Base-by-base conservation (phyloP, 2,888 invertebrate genomes). In the Scrobipalpa costella region DNA sequence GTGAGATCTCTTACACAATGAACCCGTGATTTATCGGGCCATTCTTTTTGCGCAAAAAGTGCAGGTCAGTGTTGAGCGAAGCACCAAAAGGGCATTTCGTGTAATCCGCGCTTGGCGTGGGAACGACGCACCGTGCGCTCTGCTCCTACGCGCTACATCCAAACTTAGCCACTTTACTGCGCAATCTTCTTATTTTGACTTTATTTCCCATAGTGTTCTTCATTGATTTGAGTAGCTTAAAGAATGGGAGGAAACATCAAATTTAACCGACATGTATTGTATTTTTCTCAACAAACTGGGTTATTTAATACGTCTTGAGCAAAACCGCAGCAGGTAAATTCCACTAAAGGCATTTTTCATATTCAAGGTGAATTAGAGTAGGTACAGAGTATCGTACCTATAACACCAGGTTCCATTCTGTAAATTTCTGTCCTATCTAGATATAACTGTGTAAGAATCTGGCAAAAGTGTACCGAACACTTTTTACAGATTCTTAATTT, bases 21-120 rank as follows among this genome's bases (percentile, higher is more conserved):
- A 83, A 82, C 84, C 84, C 71, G 85, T 87, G 90, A 89, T 90
- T 90, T 90, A 90, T 88, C 88, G 78, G 78, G 74, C 75, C 72
- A 83, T 86, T 85, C 84, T 90, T 90, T 89, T 89, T 87, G 83
- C 82, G 83, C 84, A 90, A 89, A 88, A 89, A 86, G 85, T 78
- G 76, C 88, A 84, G 89, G 90, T 90, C 88, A 89, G 87, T 85
- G 80, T 84, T 76, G 80, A 82, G 78, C 83, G 89, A 89, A 88
- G 88, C 86, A 85, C 87, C 88, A 86, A 89, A 90, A 90, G 86
- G 86, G 87, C 88, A 88, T 87, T 86, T 84, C 81, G 80, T 85
- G 87, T 89, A 89, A 90, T 89, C 88, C 86, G 80, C 77, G 77
- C 69, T 75, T 79, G 66, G 36, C 33, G 59, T 44, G 66, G 84